A percentile compares a stretch with the other conserved stretches of the same genome.
These are phyloP conservation scores for Drosophila miranda DNA, from an alignment of 1,140 invertebrate species.

Conservation along the genomic window DNA sequence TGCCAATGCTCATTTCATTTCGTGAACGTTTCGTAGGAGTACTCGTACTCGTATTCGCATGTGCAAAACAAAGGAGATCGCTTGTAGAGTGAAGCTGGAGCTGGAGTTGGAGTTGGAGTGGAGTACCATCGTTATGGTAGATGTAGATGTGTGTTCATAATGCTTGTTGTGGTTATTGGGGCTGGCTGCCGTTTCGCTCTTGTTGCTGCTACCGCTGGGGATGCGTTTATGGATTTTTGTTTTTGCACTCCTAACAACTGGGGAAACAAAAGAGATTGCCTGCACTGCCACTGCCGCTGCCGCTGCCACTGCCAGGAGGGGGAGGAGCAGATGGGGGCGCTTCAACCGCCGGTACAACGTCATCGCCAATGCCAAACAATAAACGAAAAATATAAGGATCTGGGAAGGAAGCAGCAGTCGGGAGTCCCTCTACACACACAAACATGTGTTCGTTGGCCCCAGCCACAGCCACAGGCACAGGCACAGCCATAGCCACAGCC, in stretches of 20 bases:
- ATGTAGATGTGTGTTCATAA: slow-evolving; percentile 12
- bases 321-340: slow-evolving; percentile 21
- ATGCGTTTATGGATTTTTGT: slow-evolving; percentile 72
- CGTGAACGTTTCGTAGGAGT: slow-evolving; percentile 9
- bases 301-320: slow-evolving; percentile 5
- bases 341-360: slow-evolving; percentile 22
- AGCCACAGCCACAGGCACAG: background rate
- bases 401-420: slow-evolving; percentile 12
- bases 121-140: slow-evolving; percentile 17
- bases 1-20: slow-evolving; percentile 11
- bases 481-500: background rate
- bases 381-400: slow-evolving; percentile 64
- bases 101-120: too few species aligned
- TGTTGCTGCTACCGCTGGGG: slow-evolving; percentile 55
- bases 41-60: slow-evolving; percentile 5
- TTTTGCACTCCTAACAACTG: slow-evolving; percentile 62
- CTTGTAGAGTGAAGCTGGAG: background rate
- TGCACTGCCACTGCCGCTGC: background rate
- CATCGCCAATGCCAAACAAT: slow-evolving; percentile 62
- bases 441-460: slow-evolving; percentile 31
- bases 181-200: slow-evolving; percentile 43
- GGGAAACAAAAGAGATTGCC: slow-evolving; percentile 55
- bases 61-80: slow-evolving; percentile 48
- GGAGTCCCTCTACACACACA: slow-evolving; percentile 38
- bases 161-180: slow-evolving; percentile 47